Base-by-base conservation (phyloP, 2,113 vertebrate genomes). In the Nesoenas mayeri region DNA sequence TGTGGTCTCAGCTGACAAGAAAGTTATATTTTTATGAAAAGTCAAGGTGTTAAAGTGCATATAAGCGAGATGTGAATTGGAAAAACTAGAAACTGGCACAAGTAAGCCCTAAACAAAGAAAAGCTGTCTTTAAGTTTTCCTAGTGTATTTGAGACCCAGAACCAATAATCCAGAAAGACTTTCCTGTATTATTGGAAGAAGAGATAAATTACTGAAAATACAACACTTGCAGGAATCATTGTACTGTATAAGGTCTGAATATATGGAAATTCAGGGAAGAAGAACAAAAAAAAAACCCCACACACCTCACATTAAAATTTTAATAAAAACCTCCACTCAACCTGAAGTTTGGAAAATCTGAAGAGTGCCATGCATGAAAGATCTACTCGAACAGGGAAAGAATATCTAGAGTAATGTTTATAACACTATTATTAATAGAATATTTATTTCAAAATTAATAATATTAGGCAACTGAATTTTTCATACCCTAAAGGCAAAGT, bases 371-470 rank as follows among this genome's bases (percentile, higher is more conserved):
- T 14, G 31, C 12, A 15, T n/a, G 2, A 84, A 86, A 86, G 36
- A 69, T 2, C 24, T 61, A 34, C 11, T 56, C 1, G 0, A 58
- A 85, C 26, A 64, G 38, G 57, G 14, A 64, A 70, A 89, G 36
- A 62, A 7, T 54, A 86, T n/a, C 38, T 31, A 12, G 5, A 91
- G 19, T 56, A 48, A 73, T n/a, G 38, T 53, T 88, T 78, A 29
- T 51, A 92, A 73, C 17, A 57, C 19, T 31, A 7, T 50, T 86
- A 44, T 70, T 53, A 69, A 77, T 5, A 56, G 50, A 80, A 69
- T 62, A 86, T 83, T 88, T 95, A 69, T 86, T 92, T 92, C 50
- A 5, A 88, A 92, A 94, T 80, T 65, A 58, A 38, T 62, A 67
- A 44, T 58, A 57, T 57, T 69, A 79, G 50, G 54, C 15, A 85